A percentile compares a stretch with the other conserved stretches of the same genome.
Evolutionary conservation across 2,797 vertebrate genomes (phyloP).

Genomic region (Malurus splendens): DNA sequence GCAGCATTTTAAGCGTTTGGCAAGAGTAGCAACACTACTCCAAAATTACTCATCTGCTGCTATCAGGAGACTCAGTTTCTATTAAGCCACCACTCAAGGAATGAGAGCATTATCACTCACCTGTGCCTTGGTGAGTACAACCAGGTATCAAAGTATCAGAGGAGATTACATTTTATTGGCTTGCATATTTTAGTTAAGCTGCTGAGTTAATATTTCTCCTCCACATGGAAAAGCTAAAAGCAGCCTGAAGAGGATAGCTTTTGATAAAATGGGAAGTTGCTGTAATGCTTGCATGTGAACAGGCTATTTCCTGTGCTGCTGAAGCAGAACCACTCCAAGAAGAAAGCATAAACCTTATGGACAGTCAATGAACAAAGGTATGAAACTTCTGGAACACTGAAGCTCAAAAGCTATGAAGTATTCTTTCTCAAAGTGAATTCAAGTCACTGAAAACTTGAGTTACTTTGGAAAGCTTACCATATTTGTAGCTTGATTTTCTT

Average conservation of each 20-base stretch:
- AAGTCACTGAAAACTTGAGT: neutral
- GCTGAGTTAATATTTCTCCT: neutral
- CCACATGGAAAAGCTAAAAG: neutral
- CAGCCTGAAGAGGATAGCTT: neutral
- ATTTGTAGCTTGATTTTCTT: constrained; percentile 99
- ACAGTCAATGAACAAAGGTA: neutral
- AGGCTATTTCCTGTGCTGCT: neutral
- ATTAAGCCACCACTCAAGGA: neutral
- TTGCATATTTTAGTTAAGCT: neutral
- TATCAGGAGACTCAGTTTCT: neutral
- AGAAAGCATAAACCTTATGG: neutral
- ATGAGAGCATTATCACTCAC: neutral
- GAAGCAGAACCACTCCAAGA: neutral
- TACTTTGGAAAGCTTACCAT: constrained; percentile 79
- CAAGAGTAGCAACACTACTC: neutral
- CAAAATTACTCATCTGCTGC: neutral
- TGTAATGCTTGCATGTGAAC: neutral
- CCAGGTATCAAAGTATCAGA: neutral
- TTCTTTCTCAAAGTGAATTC: neutral
- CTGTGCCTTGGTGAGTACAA: neutral
- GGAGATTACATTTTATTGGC: neutral
- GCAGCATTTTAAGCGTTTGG: neutral
- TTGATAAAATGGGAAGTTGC: neutral
- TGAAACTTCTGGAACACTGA: neutral
- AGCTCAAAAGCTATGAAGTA: neutral